These are phyloP conservation scores for Busseola fusca DNA, from an alignment of 2,888 invertebrate genomes.

Conservation along the genomic window DNA sequence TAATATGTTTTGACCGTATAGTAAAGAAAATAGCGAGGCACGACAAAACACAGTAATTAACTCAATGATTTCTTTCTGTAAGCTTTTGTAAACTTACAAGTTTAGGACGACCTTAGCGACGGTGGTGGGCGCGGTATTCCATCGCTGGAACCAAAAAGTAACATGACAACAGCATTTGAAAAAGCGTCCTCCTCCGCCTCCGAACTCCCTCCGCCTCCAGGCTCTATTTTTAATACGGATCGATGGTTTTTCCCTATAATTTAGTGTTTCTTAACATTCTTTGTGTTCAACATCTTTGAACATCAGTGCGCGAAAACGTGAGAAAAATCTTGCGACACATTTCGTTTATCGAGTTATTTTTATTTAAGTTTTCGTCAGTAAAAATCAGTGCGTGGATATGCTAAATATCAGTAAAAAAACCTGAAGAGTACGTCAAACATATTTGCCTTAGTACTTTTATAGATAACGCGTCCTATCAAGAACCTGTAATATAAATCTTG, in stretches of 20 bases:
- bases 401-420: not conserved
- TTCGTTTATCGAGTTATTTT: not conserved
- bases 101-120: not conserved
- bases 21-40: not conserved
- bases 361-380: not conserved
- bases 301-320: no score
- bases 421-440: conserved; percentile 4
- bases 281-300: no score
- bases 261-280: not conserved
- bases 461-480: conserved; percentile 32
- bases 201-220: no score
- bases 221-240: not conserved
- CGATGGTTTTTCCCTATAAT: not conserved
- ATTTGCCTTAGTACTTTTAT: not conserved
- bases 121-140: no score
- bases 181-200: no score
- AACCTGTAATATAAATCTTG: conserved; percentile 54
- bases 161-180: not conserved
- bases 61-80: not conserved
- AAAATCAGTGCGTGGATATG: conserved; percentile 9
- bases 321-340: not conserved
- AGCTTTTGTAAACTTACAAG: not conserved
- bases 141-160: not conserved
- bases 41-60: no score
- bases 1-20: no score